These are phyloP conservation scores for Onthophagus sagittarius DNA, from an alignment of 2,888 invertebrate genomes.

Conservation along the genomic window DNA sequence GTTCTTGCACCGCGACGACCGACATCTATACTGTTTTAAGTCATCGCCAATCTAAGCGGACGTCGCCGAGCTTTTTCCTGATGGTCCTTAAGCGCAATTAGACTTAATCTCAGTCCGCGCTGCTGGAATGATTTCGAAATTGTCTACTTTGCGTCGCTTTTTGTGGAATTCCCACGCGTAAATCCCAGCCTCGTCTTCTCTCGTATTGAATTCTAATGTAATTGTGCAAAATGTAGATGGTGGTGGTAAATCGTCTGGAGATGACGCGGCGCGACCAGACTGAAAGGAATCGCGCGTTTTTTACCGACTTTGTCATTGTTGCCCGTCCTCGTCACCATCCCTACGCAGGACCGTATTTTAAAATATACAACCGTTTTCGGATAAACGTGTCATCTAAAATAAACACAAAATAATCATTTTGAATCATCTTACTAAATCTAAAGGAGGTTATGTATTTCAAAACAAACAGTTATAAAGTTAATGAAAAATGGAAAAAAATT, in stretches of 20 bases:
- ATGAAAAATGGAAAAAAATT: too few species aligned
- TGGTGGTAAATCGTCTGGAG: not conserved
- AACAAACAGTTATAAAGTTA: too few species aligned
- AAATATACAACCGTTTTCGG: not conserved
- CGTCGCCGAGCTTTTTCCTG: slow-evolving; percentile 6
- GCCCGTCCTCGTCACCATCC: not conserved
- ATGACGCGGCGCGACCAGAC: not conserved
- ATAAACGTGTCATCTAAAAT: too few species aligned
- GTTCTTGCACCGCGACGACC: slow-evolving; percentile 4
- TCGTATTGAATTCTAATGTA: not conserved
- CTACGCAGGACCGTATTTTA: not conserved
- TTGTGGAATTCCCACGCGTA: slow-evolving; percentile 8
- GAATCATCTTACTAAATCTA: too few species aligned
- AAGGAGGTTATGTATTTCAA: too few species aligned
- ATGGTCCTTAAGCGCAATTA: not conserved
- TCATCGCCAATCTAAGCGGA: slow-evolving; percentile 6
- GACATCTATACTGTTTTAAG: slow-evolving; percentile 11
- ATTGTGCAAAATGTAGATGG: slow-evolving; percentile 3
- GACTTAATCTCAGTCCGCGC: slow-evolving; percentile 7
- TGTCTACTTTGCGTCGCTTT: not conserved
- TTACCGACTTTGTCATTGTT: slow-evolving; percentile 9
- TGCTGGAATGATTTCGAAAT: slow-evolving; percentile 5
- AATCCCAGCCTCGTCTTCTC: not conserved
- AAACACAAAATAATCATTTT: too few species aligned
- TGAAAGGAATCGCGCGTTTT: not conserved